phyloP scores from a whole-genome alignment of 2,113 vertebrate genomes.

The Grus americana region DNA sequence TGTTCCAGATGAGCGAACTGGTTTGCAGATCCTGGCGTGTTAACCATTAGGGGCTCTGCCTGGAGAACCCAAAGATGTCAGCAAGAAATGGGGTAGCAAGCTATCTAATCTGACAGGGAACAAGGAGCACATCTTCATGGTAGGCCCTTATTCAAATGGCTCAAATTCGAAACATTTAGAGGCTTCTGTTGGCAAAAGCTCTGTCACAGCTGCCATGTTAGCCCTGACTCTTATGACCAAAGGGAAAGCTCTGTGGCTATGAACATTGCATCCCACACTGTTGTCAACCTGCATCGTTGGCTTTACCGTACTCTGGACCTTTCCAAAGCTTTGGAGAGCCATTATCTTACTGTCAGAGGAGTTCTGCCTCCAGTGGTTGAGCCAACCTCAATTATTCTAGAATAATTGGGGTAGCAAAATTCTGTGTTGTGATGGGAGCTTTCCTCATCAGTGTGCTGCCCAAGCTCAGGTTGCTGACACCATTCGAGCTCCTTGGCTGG shows the following conservation, averaged over 20 bases:
- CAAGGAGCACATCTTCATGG: neutral
- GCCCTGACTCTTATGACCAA: neutral
- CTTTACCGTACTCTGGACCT: neutral
- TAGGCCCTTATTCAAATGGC: neutral
- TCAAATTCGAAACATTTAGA: neutral
- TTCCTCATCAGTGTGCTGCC: neutral
- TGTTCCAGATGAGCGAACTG: neutral
- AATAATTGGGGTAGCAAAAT: neutral
- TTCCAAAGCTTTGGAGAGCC: neutral
- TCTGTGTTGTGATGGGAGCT: neutral
- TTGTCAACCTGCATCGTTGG: neutral
- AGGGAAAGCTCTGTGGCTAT: neutral
- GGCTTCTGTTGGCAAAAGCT: neutral
- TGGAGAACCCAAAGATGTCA: neutral
- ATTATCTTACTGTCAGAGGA: neutral
- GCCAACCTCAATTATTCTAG: neutral
- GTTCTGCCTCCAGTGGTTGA: neutral
- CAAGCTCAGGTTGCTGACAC: neutral
- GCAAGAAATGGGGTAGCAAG: neutral
- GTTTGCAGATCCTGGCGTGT: neutral
- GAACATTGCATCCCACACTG: neutral
- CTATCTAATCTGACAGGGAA: neutral
- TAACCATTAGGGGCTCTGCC: neutral
- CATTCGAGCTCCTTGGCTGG: neutral
- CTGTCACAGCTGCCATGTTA: neutral